Conservation (phyloP, 2,888 invertebrate species). For the Meliscaeva auricollis region DNA sequence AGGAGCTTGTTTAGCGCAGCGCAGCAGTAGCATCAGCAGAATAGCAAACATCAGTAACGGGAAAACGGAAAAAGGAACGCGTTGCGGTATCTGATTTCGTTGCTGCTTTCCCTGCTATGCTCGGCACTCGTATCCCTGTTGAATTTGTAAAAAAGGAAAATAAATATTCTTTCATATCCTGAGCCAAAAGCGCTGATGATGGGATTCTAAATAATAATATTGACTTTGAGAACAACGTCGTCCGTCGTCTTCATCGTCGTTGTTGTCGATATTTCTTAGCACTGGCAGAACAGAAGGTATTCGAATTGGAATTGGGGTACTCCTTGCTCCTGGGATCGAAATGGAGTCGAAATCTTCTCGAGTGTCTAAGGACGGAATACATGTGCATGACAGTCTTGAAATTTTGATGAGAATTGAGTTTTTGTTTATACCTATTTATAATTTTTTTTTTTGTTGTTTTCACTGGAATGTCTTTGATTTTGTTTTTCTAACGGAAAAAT, state of each 20-base stretch:
- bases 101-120: not conserved
- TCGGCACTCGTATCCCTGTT: constrained; percentile 23
- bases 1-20: constrained; percentile 65
- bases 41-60: constrained; percentile 2
- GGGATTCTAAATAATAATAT: constrained; percentile 76
- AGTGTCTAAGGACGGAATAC: constrained; percentile 32
- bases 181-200: constrained; percentile 75
- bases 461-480: constrained; percentile 18
- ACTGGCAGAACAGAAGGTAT: not conserved
- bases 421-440: constrained; percentile 64
- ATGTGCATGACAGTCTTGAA: constrained; percentile 43
- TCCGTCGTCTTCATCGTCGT: constrained; percentile 18
- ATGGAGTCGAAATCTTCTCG: constrained; percentile 3
- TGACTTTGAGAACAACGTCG: constrained; percentile 72
- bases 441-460: too few species aligned
- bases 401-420: constrained; percentile 24
- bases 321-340: not conserved
- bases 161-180: constrained; percentile 71
- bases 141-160: constrained; percentile 51
- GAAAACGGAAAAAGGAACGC: constrained; percentile 31
- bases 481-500: not conserved
- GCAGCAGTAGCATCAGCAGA: constrained; percentile 17
- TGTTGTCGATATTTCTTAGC: constrained; percentile 17
- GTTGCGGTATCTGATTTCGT: constrained; percentile 68
- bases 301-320: constrained; percentile 3